Evolutionary conservation across 2,113 vertebrate species (phyloP).

Genomic region (Ciconia boyciana): DNA sequence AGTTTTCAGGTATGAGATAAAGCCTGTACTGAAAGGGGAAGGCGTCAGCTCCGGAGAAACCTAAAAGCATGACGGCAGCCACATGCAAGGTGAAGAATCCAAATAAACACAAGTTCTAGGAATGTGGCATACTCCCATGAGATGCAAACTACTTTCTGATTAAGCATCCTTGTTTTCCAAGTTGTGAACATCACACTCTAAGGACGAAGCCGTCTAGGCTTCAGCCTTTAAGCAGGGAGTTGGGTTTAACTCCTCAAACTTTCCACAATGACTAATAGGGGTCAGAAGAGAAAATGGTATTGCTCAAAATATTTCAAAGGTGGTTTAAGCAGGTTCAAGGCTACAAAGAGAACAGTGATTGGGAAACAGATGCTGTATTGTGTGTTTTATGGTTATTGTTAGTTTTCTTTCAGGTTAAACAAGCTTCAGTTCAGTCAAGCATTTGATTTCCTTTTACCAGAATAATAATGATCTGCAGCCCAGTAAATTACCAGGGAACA

Average conservation of each 20-base stretch:
- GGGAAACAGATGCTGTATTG: not conserved
- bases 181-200: not conserved
- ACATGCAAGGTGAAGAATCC: not conserved
- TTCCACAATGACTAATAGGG: not conserved
- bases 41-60: fast-evolving
- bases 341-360: not conserved
- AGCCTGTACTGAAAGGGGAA: not conserved
- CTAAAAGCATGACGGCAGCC: not conserved
- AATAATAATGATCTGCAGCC: conserved; percentile 15
- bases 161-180: not conserved
- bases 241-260: not conserved
- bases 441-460: conserved; percentile 36
- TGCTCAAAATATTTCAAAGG: not conserved
- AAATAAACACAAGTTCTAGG: not conserved
- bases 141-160: not conserved
- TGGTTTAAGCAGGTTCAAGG: not conserved
- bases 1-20: not conserved
- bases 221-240: not conserved
- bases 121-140: not conserved
- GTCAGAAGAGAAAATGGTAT: not conserved
- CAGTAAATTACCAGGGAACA: conserved; percentile 6
- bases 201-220: not conserved
- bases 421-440: conserved; percentile 21
- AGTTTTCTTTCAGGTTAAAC: conserved; percentile 43
- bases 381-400: not conserved